Evolutionary conservation across 2,113 vertebrate species (phyloP), one percentile per base, ranked within the genome.

Genomic region (Harpagus bidentatus): DNA sequence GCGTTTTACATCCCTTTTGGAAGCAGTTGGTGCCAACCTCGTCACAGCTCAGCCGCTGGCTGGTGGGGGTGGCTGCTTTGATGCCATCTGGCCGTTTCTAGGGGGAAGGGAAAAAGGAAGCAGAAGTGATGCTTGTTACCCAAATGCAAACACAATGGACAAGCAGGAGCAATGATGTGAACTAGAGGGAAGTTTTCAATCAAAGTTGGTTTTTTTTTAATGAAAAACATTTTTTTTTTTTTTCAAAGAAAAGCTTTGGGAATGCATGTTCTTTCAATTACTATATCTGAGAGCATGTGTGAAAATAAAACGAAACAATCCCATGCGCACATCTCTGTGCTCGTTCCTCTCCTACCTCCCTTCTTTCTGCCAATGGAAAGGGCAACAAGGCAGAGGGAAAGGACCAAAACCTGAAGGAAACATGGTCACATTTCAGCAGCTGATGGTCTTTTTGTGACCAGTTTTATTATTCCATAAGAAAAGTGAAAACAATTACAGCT

Each of bases 291-390:
- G 34, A 72, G 16, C 7, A 2, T 7, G 59, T 25, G 38, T 53
- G 55, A 48, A 82, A 73, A 69, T 16, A 36, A 85, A 91, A 32
- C 0, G 0, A 66, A 77, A 52, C 31, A 32, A 82, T 48, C 43
- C 20, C 59, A 34, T 14, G 5, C 0, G 0, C 2, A 0, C 47
- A 82, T 38, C 42, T 16, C 8, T 1, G 1, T 1, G 3, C 18
- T 42, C 34, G 7, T 21, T 77, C 45, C 14, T 62, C 29, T 76
- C n/a, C 48, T 16, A 9, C 48, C 45, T 81, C 53, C 25, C 38
- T 72, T 26, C 45, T 40, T 31, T 53, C 78, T 52, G 25, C 13
- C 23, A 40, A 12, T 3, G 31, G 38, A 59, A 70, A 20, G 9
- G 25, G 23, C 1, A 5, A 50, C 7, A 40, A 66, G 11, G 45